Percentiles rank a stretch among this genome's conserved stretches.
Evolutionary conservation across 1,140 invertebrate species (phyloP).

Genomic region (Stegodyphus dumicola): DNA sequence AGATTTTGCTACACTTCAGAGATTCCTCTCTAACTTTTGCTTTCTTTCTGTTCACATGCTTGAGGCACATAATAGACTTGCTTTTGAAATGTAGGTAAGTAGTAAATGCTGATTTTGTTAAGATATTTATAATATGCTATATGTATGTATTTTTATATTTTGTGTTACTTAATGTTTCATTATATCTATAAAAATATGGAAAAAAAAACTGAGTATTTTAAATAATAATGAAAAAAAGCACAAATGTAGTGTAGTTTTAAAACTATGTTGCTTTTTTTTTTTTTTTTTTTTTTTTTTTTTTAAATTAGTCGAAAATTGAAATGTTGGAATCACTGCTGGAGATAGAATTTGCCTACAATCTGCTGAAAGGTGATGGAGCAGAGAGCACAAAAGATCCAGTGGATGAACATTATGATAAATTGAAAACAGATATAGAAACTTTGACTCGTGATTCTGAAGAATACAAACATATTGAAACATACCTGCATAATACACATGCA

Average conservation of each 20-base stretch:
- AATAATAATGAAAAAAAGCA: too few relatives aligned
- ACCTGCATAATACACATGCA: slow-evolving; percentile 89
- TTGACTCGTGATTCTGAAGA: slow-evolving; percentile 80
- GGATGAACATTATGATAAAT: slow-evolving; percentile 88
- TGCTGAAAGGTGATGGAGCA: slow-evolving; percentile 76
- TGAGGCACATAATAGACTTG: too few relatives aligned
- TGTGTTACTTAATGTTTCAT: too few relatives aligned
- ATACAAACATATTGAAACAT: slow-evolving; percentile 80
- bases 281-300: slow-evolving; percentile 24
- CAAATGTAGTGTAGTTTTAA: background rate
- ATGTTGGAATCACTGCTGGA: slow-evolving; percentile 94
- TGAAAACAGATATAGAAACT: slow-evolving; percentile 84
- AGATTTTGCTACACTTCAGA: too few relatives aligned
- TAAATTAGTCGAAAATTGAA: slow-evolving; percentile 79
- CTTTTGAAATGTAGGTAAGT: too few relatives aligned
- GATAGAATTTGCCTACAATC: slow-evolving; percentile 93
- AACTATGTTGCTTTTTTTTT: background rate
- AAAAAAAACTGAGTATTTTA: too few relatives aligned
- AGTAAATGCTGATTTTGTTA: too few relatives aligned
- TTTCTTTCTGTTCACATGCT: too few relatives aligned
- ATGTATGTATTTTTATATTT: too few relatives aligned
- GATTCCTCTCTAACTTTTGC: too few relatives aligned
- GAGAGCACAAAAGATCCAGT: slow-evolving; percentile 75
- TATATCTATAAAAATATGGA: too few relatives aligned
- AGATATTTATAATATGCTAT: too few relatives aligned